Conservation (phyloP, 2,113 vertebrate genomes). For the Synchiropus splendidus region DNA sequence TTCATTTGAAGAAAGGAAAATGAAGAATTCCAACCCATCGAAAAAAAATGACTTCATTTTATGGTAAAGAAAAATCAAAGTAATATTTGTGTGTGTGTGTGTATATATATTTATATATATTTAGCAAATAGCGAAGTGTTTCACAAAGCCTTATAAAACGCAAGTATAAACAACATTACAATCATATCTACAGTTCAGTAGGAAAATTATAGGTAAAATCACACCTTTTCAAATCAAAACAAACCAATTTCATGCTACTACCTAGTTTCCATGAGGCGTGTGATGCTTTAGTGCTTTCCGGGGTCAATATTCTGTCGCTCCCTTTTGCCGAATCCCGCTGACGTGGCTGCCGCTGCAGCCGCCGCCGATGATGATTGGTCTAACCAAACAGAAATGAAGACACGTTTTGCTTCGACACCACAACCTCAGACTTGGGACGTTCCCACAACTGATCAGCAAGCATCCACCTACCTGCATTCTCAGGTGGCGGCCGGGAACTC, state of each 20-base stretch:
- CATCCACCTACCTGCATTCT: conserved; percentile 71
- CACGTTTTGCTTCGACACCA: not conserved
- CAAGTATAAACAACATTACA: conserved; percentile 75
- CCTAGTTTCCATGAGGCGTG: conserved; percentile 39
- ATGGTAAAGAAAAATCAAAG: conserved; percentile 48
- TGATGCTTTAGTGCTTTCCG: conserved; percentile 70
- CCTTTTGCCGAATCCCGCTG: conserved; percentile 66
- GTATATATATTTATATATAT: conserved; percentile 36
- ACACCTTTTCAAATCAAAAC: conserved; percentile 69
- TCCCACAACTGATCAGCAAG: not conserved
- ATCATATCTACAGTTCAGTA: conserved; percentile 69
- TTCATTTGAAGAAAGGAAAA: conserved; percentile 27
- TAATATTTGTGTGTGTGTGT: too few species aligned
- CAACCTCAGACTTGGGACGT: not conserved
- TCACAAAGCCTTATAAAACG: conserved; percentile 76
- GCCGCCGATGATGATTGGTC: conserved; percentile 51
- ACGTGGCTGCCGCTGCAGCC: conserved; percentile 11
- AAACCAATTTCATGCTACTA: conserved; percentile 68
- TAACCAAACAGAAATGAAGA: conserved; percentile 12
- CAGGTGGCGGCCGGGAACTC: conserved; percentile 69
- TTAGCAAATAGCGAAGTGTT: conserved; percentile 63
- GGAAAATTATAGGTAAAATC: conserved; percentile 67
- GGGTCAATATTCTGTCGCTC: conserved; percentile 71
- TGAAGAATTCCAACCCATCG: conserved; percentile 45
- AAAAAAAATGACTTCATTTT: conserved; percentile 62